A percentile compares a stretch with the other conserved stretches of the same genome.
Evolutionary conservation across 2,888 invertebrate genomes (phyloP).

Genomic region (Scelioninae gen. 1): DNA sequence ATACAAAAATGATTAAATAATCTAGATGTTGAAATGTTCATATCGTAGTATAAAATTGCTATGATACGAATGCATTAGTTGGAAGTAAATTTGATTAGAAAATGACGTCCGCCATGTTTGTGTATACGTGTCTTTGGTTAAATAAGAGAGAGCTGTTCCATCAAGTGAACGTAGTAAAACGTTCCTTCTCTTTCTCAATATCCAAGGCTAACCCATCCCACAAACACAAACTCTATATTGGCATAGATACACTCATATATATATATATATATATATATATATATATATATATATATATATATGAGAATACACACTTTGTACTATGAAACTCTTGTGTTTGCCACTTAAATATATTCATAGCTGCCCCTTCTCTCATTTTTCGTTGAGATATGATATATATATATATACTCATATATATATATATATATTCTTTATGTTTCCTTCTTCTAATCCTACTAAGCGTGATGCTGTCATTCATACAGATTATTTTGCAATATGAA

Average conservation of each 20-base stretch:
- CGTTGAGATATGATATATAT: too few relatives aligned
- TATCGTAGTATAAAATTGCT: too few relatives aligned
- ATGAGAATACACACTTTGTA: conserved; percentile 65
- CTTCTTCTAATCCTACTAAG: conserved; percentile 60
- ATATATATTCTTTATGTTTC: conserved; percentile 43
- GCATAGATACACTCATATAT: conserved; percentile 2
- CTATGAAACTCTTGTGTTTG: conserved; percentile 67
- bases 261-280: too few relatives aligned
- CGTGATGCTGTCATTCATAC: conserved; percentile 68
- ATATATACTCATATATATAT: too few relatives aligned
- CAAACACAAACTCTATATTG: conserved; percentile 36
- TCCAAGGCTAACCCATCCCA: conserved; percentile 76
- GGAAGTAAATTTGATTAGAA: conserved; percentile 61
- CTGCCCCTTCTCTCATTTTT: conserved; percentile 36
- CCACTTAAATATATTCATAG: conserved; percentile 69
- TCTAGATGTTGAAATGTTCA: too few relatives aligned
- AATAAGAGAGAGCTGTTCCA: conserved; percentile 60
- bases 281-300: too few relatives aligned
- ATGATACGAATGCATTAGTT: conserved; percentile 52
- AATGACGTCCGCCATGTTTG: conserved; percentile 64
- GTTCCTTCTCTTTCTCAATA: conserved; percentile 71
- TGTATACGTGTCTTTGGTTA: conserved; percentile 64
- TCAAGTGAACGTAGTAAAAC: conserved; percentile 72
- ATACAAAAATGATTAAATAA: too few relatives aligned
- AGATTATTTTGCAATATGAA: conserved; percentile 60